These are phyloP conservation scores for Rhorus exstirpatorius DNA, from an alignment of 2,888 invertebrate genomes.

Conservation along the genomic window DNA sequence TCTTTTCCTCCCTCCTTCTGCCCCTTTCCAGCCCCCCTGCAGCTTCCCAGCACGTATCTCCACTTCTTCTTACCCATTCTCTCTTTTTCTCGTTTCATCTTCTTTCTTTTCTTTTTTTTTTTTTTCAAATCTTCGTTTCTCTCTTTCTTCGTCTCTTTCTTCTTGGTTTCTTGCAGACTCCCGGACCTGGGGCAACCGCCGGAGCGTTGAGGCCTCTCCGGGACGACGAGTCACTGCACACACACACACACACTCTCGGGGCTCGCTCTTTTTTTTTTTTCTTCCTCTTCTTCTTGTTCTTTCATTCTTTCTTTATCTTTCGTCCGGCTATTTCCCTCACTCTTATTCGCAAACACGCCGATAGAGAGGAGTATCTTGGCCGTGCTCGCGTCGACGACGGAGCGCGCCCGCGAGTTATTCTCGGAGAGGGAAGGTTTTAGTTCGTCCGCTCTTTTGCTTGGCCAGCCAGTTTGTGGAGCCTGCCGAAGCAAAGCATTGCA, in stretches of 20 bases:
- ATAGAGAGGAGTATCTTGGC: slow-evolving; percentile 54
- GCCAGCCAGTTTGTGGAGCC: slow-evolving; percentile 60
- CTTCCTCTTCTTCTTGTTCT: slow-evolving; percentile 42
- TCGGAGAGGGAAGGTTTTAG: slow-evolving; percentile 83
- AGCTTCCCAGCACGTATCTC: slow-evolving; percentile 46
- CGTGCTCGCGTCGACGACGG: slow-evolving; percentile 56
- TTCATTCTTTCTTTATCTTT: slow-evolving; percentile 62
- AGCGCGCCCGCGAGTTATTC: slow-evolving; percentile 84
- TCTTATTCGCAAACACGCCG: slow-evolving; percentile 49
- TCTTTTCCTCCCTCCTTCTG: slow-evolving; percentile 7
- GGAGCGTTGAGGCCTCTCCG: slow-evolving; percentile 75
- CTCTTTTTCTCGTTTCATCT: slow-evolving; percentile 58
- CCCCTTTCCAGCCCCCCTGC: slow-evolving; percentile 4
- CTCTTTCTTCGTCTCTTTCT: slow-evolving; percentile 60
- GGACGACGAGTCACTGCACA: slow-evolving; percentile 64
- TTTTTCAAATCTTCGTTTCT: slow-evolving; percentile 41
- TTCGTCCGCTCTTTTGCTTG: slow-evolving; percentile 66
- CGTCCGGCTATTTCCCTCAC: slow-evolving; percentile 46
- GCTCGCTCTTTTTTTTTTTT: slow-evolving; percentile 54
- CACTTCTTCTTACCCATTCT: slow-evolving; percentile 66
- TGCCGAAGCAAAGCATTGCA: slow-evolving; percentile 38
- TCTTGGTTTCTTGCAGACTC: slow-evolving; percentile 68
- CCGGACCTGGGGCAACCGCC: slow-evolving; percentile 84
- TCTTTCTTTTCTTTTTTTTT: slow-evolving; percentile 61
- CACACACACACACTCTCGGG: slow-evolving; percentile 50